Evolutionary conservation across 2,888 invertebrate species (phyloP).

Genomic region (Scaptomyza caliginosa): DNA sequence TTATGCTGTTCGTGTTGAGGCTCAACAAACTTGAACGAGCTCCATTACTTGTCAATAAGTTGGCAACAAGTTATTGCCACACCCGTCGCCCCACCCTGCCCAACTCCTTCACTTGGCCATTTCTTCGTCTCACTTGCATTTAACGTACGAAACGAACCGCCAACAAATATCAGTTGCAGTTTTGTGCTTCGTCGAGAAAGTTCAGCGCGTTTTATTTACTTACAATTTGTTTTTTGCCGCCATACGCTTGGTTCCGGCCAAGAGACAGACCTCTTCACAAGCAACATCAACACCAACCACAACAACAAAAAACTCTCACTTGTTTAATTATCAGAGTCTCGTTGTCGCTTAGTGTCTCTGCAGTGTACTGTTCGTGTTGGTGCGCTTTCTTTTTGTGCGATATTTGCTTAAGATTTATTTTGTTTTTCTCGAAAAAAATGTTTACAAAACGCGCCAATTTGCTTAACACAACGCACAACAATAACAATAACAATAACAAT

Average conservation of each 20-base stretch:
- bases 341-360: conserved; percentile 27
- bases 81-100: not conserved
- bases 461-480: conserved; percentile 45
- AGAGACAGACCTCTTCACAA: conserved; percentile 11
- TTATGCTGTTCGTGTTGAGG: too few species aligned
- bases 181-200: conserved; percentile 72
- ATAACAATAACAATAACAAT: conserved; percentile 54
- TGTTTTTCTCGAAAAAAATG: conserved; percentile 64
- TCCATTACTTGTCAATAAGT: conserved; percentile 5
- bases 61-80: conserved; percentile 12
- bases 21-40: conserved; percentile 2
- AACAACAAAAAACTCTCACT: conserved; percentile 62
- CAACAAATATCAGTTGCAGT: conserved; percentile 69
- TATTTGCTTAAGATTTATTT: conserved; percentile 35
- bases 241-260: conserved; percentile 19
- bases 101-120: not conserved
- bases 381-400: conserved; percentile 62
- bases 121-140: conserved; percentile 32
- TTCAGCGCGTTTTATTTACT: conserved; percentile 47
- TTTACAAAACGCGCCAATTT: conserved; percentile 78
- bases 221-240: conserved; percentile 22
- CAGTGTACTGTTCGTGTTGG: conserved; percentile 4
- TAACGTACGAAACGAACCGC: conserved; percentile 16
- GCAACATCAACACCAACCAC: not conserved
- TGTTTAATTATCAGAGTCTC: conserved; percentile 70